These are phyloP conservation scores for Trichogramma pretiosum DNA, from an alignment of 1,140 invertebrate genomes.

Conservation along the genomic window DNA sequence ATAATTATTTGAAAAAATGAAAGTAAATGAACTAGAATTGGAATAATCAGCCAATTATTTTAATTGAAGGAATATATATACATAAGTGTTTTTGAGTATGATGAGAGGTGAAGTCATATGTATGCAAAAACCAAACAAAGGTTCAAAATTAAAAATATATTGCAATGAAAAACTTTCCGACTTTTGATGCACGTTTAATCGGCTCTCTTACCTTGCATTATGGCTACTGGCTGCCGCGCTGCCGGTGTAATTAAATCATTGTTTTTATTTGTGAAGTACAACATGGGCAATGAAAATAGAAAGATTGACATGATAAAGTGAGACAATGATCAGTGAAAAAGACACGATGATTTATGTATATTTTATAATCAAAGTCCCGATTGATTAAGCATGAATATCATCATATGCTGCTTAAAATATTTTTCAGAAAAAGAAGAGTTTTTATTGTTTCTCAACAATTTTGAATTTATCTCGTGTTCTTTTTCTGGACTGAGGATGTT, in stretches of 20 bases:
- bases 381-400: slow-evolving; percentile 12
- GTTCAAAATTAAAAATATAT: slow-evolving; percentile 32
- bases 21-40: slow-evolving; percentile 2
- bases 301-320: slow-evolving; percentile 30
- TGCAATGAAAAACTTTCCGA: slow-evolving; percentile 37
- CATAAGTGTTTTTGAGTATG: too few species aligned
- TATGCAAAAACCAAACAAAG: slow-evolving; percentile 29
- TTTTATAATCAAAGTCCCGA: slow-evolving; percentile 15
- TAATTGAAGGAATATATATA: slow-evolving; percentile 9
- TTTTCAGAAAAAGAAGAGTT: slow-evolving; percentile 16
- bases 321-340: slow-evolving; percentile 20
- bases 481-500: slow-evolving; percentile 19
- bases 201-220: slow-evolving; percentile 46
- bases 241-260: slow-evolving; percentile 49
- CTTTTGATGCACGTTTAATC: slow-evolving; percentile 44
- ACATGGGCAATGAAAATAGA: slow-evolving; percentile 36
- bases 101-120: slow-evolving; percentile 24
- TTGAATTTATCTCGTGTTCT: slow-evolving; percentile 9
- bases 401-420: slow-evolving; percentile 7
- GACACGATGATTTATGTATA: too few species aligned
- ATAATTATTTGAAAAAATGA: too few species aligned
- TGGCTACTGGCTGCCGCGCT: slow-evolving; percentile 47
- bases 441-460: slow-evolving; percentile 5
- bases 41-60: too few species aligned
- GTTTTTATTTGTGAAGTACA: slow-evolving; percentile 46